phyloP scores from a whole-genome alignment of 2,797 vertebrate genomes.

The Catamblyrhynchus diadema region DNA sequence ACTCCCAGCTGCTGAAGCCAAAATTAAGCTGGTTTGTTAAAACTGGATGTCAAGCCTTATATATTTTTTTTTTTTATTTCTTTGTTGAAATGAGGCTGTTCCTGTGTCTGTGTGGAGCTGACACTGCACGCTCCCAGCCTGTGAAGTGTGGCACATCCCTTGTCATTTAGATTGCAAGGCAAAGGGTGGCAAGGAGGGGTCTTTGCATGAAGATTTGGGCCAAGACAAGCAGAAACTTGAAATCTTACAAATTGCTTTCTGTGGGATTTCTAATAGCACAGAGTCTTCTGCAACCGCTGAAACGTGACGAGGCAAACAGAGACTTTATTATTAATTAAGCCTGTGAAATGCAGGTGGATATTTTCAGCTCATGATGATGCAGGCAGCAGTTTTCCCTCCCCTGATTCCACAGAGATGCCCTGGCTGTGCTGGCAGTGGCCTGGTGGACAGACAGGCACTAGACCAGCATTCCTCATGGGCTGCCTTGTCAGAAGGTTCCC shows the following conservation, averaged over 20 bases:
- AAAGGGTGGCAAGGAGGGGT: not conserved
- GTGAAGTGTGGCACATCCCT: not conserved
- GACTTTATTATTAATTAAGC: not conserved
- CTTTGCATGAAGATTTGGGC: not conserved
- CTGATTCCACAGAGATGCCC: not conserved
- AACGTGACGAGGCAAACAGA: not conserved
- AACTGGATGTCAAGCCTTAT: not conserved
- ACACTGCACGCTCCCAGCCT: fast-evolving
- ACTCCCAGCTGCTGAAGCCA: not conserved
- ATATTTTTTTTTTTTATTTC: not conserved
- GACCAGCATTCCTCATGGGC: fast-evolving
- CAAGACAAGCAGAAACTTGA: not conserved
- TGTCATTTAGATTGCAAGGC: not conserved
- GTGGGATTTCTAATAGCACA: not conserved
- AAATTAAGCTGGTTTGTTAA: not conserved
- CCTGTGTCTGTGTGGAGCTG: not conserved
- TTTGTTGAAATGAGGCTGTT: not conserved
- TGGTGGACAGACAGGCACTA: not conserved
- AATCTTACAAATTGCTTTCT: constrained; percentile 11
- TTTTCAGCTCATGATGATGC: not conserved
- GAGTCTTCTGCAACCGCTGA: not conserved
- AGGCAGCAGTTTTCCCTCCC: not conserved
- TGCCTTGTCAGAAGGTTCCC: not conserved
- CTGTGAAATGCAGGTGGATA: not conserved
- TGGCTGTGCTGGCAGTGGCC: not conserved